These are phyloP conservation scores for Eremophila alpestris DNA, from an alignment of 2,797 vertebrate species.

Conservation along the genomic window DNA sequence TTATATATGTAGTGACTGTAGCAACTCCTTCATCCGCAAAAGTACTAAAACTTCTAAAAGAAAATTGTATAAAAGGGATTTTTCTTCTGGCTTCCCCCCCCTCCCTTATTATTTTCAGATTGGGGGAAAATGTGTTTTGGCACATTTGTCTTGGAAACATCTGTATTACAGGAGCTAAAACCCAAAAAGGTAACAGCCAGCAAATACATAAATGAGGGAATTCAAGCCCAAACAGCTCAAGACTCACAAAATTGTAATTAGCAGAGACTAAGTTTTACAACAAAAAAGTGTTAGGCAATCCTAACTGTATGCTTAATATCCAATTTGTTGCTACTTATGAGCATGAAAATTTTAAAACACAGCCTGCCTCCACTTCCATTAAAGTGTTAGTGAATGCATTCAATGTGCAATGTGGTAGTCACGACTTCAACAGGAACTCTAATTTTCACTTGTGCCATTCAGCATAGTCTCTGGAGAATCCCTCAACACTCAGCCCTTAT, in stretches of 20 bases:
- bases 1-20: not conserved
- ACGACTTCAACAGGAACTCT: not conserved
- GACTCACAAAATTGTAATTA: not conserved
- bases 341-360: not conserved
- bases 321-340: not conserved
- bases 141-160: not conserved
- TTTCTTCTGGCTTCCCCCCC: fast-evolving
- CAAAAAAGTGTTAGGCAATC: not conserved
- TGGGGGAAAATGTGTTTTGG: not conserved
- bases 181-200: not conserved
- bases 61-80: not conserved
- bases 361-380: not conserved
- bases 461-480: not conserved
- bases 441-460: not conserved
- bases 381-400: not conserved
- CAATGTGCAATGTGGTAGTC: not conserved
- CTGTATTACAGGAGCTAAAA: not conserved
- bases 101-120: not conserved
- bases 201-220: not conserved
- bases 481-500: not conserved
- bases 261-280: not conserved
- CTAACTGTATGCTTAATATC: not conserved
- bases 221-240: not conserved
- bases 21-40: not conserved
- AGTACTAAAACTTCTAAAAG: not conserved